phyloP scores from a whole-genome alignment of 2,797 vertebrate species.

The Molossus alvarezi region DNA sequence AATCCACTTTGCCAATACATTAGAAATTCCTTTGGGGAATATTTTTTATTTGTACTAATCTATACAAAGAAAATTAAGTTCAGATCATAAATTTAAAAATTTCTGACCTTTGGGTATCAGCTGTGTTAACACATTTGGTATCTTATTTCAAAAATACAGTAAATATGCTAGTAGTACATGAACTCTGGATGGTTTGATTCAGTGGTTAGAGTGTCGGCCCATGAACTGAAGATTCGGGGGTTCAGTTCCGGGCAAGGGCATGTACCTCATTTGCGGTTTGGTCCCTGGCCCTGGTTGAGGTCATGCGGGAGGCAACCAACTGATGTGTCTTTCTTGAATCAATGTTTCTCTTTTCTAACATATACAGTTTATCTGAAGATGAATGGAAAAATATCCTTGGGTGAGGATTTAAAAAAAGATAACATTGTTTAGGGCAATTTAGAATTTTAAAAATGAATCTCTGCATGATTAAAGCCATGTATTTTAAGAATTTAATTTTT shows the following conservation, averaged over 20 bases:
- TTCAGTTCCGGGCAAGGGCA: too few species aligned
- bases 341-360: too few species aligned
- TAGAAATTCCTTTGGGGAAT: not conserved
- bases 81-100: not conserved
- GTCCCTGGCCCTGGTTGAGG: too few species aligned
- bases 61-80: slow-evolving; percentile 15
- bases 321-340: too few species aligned
- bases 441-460: slow-evolving; percentile 27
- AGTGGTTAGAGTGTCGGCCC: too few species aligned
- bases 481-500: slow-evolving; percentile 5
- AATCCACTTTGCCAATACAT: not conserved
- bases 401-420: too few species aligned
- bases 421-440: slow-evolving; percentile 10
- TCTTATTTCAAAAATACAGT: slow-evolving; percentile 9
- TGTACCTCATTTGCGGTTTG: too few species aligned
- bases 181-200: too few species aligned
- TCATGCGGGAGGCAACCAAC: too few species aligned
- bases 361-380: too few species aligned
- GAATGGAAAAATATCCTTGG: too few species aligned
- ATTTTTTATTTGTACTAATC: not conserved
- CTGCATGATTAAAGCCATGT: not conserved
- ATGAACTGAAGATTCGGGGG: too few species aligned
- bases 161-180: not conserved
- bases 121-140: not conserved
- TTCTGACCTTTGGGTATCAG: not conserved